These are phyloP conservation scores for Nomada fucata DNA, from an alignment of 2,888 invertebrate genomes.

Conservation along the genomic window DNA sequence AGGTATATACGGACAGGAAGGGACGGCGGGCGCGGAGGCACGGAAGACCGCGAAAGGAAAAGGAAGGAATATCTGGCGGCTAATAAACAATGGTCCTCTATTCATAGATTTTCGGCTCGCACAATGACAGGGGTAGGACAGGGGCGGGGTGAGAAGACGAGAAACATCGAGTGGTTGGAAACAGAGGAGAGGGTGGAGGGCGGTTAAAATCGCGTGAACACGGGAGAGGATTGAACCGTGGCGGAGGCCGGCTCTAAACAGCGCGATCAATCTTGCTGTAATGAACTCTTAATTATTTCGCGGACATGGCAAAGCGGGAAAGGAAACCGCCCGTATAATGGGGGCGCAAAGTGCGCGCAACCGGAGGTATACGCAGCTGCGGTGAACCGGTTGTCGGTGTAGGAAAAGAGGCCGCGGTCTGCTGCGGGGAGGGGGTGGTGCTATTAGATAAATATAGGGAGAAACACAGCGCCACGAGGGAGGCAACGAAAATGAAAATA, in stretches of 20 bases:
- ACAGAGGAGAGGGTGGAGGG: not conserved
- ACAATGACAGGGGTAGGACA: slow-evolving; percentile 26
- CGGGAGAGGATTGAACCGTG: slow-evolving; percentile 34
- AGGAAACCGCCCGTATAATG: slow-evolving; percentile 83
- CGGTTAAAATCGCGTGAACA: not conserved
- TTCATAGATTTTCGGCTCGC: slow-evolving; percentile 76
- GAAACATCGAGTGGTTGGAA: not conserved
- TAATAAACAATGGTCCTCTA: slow-evolving; percentile 78
- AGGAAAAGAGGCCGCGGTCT: slow-evolving; percentile 70
- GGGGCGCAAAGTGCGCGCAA: slow-evolving; percentile 82
- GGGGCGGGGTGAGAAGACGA: not conserved
- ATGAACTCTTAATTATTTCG: slow-evolving; percentile 84
- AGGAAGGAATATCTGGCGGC: slow-evolving; percentile 66
- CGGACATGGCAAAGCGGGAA: slow-evolving; percentile 75
- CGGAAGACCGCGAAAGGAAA: slow-evolving; percentile 16
- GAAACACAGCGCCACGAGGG: slow-evolving; percentile 74
- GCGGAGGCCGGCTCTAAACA: slow-evolving; percentile 76
- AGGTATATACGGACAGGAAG: slow-evolving; percentile 35
- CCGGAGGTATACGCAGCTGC: slow-evolving; percentile 72
- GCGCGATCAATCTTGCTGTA: slow-evolving; percentile 83
- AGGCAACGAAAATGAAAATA: slow-evolving; percentile 77
- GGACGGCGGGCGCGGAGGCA: slow-evolving; percentile 23
- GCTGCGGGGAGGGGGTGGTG: slow-evolving; percentile 59
- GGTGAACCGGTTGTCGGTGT: slow-evolving; percentile 55
- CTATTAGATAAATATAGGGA: slow-evolving; percentile 82